Percentiles rank a stretch among this genome's conserved stretches.
phyloP scores from a whole-genome alignment of 2,797 vertebrate genomes.

The Clarias laeviceps region DNA sequence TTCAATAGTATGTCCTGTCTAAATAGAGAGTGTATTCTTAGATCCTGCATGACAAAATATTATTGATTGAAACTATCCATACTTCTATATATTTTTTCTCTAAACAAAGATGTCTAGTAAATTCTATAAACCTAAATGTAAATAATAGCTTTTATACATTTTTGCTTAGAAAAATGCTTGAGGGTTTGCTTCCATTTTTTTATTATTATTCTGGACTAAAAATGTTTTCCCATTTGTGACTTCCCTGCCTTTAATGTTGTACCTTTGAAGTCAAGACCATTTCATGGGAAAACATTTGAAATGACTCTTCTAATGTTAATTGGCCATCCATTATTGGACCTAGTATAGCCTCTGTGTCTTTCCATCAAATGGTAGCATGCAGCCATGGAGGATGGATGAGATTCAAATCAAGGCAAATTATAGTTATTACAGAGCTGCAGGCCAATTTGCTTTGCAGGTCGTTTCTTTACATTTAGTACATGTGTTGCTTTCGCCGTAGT shows the following conservation, averaged over 20 bases:
- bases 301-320: slow-evolving; percentile 27
- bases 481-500: slow-evolving; percentile 23
- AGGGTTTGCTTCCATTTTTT: background rate
- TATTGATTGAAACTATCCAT: background rate
- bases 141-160: background rate
- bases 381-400: slow-evolving; percentile 18
- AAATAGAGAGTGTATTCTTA: background rate
- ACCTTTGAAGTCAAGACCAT: slow-evolving; percentile 36
- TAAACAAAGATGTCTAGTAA: background rate
- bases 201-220: slow-evolving; percentile 27
- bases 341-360: slow-evolving; percentile 24
- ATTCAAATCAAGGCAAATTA: slow-evolving; percentile 40
- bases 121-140: background rate
- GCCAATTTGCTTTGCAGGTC: slow-evolving; percentile 22
- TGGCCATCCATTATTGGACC: slow-evolving; percentile 33
- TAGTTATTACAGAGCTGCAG: slow-evolving; percentile 37
- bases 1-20: background rate
- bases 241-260: slow-evolving; percentile 40
- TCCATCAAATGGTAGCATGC: slow-evolving; percentile 13
- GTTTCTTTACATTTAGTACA: slow-evolving; percentile 34
- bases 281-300: slow-evolving; percentile 38
- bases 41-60: background rate
- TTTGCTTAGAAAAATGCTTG: background rate
- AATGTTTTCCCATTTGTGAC: slow-evolving; percentile 24
- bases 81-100: background rate